Evolutionary conservation across 2,888 invertebrate genomes (phyloP), one percentile per base, ranked within the genome.

Genomic region (Plebejus anna): DNA sequence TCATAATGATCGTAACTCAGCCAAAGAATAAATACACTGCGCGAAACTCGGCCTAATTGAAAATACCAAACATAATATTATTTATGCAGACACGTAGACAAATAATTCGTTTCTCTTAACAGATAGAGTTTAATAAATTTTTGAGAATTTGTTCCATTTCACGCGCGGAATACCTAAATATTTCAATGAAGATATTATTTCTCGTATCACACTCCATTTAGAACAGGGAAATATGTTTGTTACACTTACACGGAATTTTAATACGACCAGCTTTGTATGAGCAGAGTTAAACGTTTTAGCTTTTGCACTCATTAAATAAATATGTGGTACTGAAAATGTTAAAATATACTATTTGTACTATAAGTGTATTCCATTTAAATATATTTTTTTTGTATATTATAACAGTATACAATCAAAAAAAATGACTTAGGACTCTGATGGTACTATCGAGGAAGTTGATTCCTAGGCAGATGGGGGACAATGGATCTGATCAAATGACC

Each of bases 151-250:
- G 47, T 51, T 28, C 47, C 72, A 72, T 22, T 42, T 71, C 28
- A 47, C 73, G 73, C 11, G 5, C 28, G 73, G 73, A 73, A 73
- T 73, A 73, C 73, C 32, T 36, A 55, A 73, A 73, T 55, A 73
- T 73, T 32, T 73, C 51, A 51, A 28, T 73, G 55, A 32, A 13
- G 73, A 73, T 73, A 73, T 72, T 72, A 72, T 72, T 72, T 47
- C 72, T 22, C 42, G 42, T 16, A 72, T 72, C 73, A 73, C 32
- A 73, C 73, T 51, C 73, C 73, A 55, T 51, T 32, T 51, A 32
- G 73, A 73, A 55, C 28, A 13, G 16, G 73, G 51, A 51, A 73
- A 73, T 73, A 55, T 73, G 51, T 73, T 55, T 73, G 73, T 51
- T 16, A 51, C 6, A 73, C 73, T 51, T 51, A 55, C 73, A 16